Percentiles rank a stretch among this genome's conserved stretches.
Evolutionary conservation across 2,888 invertebrate species (phyloP).

Genomic region (Rhingia rostrata): DNA sequence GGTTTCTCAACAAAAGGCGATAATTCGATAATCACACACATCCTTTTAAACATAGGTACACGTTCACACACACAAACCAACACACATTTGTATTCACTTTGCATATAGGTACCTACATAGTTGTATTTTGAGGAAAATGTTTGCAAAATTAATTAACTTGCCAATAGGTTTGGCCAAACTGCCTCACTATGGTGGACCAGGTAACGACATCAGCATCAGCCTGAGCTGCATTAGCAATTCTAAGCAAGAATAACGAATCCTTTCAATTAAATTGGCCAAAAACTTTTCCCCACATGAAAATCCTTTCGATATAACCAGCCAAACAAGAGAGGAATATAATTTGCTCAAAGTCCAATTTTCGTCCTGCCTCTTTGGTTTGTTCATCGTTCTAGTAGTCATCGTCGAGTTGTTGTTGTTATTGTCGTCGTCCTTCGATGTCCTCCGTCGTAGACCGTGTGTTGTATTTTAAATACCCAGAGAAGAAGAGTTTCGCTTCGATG

Average conservation of each 20-base stretch:
- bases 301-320: conserved; percentile 32
- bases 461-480: conserved; percentile 43
- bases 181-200: conserved; percentile 27
- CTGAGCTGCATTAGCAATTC: conserved; percentile 61
- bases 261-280: conserved; percentile 66
- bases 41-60: neutral
- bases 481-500: conserved; percentile 13
- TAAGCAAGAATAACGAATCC: conserved; percentile 66
- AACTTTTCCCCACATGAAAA: conserved; percentile 48
- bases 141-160: conserved; percentile 65
- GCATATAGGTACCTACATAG: conserved; percentile 40
- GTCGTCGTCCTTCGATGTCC: neutral
- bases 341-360: conserved; percentile 48
- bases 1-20: conserved; percentile 50
- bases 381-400: neutral
- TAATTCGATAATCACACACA: conserved; percentile 65
- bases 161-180: conserved; percentile 51
- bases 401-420: neutral
- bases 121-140: conserved; percentile 53
- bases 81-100: neutral
- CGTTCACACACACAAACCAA: neutral
- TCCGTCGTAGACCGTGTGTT: conserved; percentile 29
- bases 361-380: neutral
- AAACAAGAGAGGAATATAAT: conserved; percentile 35
- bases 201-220: conserved; percentile 51